These are phyloP conservation scores for Pogonus chalceus DNA, from an alignment of 1,140 invertebrate genomes.

Conservation along the genomic window DNA sequence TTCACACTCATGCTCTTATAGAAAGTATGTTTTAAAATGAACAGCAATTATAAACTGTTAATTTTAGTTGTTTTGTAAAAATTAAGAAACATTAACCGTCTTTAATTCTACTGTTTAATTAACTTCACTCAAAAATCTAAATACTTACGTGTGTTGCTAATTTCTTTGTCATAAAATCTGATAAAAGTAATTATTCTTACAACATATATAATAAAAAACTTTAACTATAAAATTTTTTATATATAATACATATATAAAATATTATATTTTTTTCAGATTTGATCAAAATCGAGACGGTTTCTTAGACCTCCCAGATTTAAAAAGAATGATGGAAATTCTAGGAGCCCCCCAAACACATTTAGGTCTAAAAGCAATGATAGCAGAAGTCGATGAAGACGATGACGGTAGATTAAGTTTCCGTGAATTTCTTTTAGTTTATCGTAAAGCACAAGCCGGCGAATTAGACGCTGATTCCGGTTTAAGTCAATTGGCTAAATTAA, in stretches of 20 bases:
- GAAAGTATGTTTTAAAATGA: too few species aligned
- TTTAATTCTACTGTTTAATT: too few species aligned
- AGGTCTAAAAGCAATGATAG: constrained; percentile 87
- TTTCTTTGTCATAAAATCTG: too few species aligned
- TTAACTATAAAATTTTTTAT: too few species aligned
- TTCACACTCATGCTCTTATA: too few species aligned
- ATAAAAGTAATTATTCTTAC: too few species aligned
- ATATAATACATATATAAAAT: not conserved
- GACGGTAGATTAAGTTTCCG: constrained; percentile 85
- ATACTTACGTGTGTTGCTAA: too few species aligned
- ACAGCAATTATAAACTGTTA: too few species aligned
- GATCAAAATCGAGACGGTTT: constrained; percentile 80
- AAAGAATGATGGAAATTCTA: constrained; percentile 94
- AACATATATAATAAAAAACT: too few species aligned
- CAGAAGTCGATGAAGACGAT: constrained; percentile 83
- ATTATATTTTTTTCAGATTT: constrained; percentile 51
- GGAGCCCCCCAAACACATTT: constrained; percentile 90
- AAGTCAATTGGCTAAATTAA: constrained; percentile 69
- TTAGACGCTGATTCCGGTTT: constrained; percentile 70
- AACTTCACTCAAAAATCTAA: too few species aligned
- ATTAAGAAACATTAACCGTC: too few species aligned
- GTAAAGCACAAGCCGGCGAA: constrained; percentile 78
- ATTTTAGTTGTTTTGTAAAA: too few species aligned
- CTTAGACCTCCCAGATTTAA: constrained; percentile 79
- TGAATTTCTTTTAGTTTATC: constrained; percentile 82